Base-by-base conservation (phyloP, 2,888 invertebrate genomes). In the Achlya flavicornis region DNA sequence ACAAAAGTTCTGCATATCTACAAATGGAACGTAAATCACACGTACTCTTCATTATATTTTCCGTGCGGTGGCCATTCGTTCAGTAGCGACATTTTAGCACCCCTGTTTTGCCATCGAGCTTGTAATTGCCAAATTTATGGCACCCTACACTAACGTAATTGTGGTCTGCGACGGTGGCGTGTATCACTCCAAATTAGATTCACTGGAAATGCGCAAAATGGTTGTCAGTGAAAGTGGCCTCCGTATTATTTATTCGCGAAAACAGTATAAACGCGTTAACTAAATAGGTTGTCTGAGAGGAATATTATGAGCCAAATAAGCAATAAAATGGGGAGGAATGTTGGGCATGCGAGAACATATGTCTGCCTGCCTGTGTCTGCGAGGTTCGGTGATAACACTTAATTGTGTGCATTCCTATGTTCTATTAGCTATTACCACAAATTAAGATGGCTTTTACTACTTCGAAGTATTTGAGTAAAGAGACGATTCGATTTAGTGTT, bases 91-190 rank as follows among this genome's bases (percentile, higher is more conserved):
- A 90, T 91, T 83, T 89, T 92, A 91, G 66, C 70, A 67, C 71
- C 66, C 76, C 77, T 82, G 81, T 85, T 86, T 87, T 87, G 82
- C 87, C 85, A 90, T 89, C 83, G 80, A 80, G 85, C 67, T 78
- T 83, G 91, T 93, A 92, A 93, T 93, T 93, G 90, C 85, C 89
- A 88, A 92, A 93, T 93, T 92, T 92, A 93, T 91, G 84, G 87
- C 89, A 78, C 86, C 90, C 91, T 80, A 83, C 86, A 86, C 87
- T 90, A 92, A 92, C 88, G 87, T 86, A 89, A 91, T 92, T 92
- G 92, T 84, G 93, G 92, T 75, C 81, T 80, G 80, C 77, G 81
- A 81, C 84, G 78, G 84, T 84, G 87, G 88, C 83, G 84, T 90
- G 90, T 89, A 92, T 91, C 92, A 91, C 86, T 90, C 84, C 80